Base-by-base conservation (phyloP, 2,113 vertebrate species). In the Probosciger aterrimus region DNA sequence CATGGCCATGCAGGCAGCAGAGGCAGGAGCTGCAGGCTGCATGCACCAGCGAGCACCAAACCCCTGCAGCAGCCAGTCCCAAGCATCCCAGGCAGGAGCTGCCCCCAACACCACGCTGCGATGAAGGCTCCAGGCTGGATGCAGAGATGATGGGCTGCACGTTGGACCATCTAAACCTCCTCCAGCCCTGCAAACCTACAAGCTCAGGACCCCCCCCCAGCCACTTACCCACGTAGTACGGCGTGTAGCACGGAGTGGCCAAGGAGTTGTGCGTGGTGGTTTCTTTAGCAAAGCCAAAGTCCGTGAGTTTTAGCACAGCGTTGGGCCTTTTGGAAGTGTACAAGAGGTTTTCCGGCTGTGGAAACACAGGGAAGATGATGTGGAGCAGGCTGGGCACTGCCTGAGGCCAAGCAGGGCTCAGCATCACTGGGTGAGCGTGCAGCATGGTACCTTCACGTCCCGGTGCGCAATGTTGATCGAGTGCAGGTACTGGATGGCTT, bases 281-380 rank as follows among this genome's bases (percentile, higher is more conserved):
- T 97, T 99, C 99, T 97, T 99, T 99, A 93, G 99, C 99, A 95
- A 99, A 99, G 95, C 99, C 99, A 65, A 99, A 99, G 97, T 99
- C 99, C 7, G 99, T 99, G 96, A 99, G 99, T 49, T 99, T 99
- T 60, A 99, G 98, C 80, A 99, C 97, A 12, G 99, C 97, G 0
- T 97, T 99, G 82, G 99, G 98, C 88, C 98, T 98, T 95, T 99
- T 99, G 30, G 99, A 97, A 31, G 99, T 99, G 97, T 99, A 99
- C 67, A 99, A 96, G 88, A 99, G 98, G 95, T 99, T 99, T 97
- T 99, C 99, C 0, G 99, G 99, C 99, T 99, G 97, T 24, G 88
- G 41, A 91, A 76, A 95, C 27, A 71, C 6, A 60, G 95, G 53
- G 91, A 33, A n/a, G 8, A 31, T 30, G 20, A 14, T 3, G 49